Evolutionary conservation across 2,888 invertebrate species (phyloP), one percentile per base, ranked within the genome.

Genomic region (Argyra leucocephala): DNA sequence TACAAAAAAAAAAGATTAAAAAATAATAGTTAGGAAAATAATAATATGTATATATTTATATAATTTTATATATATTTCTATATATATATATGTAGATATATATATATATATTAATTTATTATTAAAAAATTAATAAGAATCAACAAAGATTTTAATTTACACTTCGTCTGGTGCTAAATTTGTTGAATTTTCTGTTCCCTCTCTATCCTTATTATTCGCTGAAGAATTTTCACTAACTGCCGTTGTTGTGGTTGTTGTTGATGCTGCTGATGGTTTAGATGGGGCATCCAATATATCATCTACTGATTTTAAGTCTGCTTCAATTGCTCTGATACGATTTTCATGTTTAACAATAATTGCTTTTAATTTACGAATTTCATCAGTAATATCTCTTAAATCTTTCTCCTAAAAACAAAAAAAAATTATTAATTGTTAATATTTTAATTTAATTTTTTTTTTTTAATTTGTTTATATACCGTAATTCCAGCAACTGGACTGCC

Each of bases 301-400:
- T 61, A 75, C 73, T 21, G 74, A 74, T 64, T 75, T 75, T 57
- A 72, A 71, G 64, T 78, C 74, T 3, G 80, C 80, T 70, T 80
- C 80, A 68, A 80, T 71, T 64, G 79, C 79, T 24, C 80, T 77
- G 65, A 80, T 79, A 66, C 80, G 78, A 71, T 92, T 93, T 81
- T 95, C 95, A 76, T 95, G 95, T 75, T 94, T 94, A 26, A 95
- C 91, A 71, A 95, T 92, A 79, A 95, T 91, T n/a, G 93, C 90
- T 76, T 95, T 95, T 70, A 95, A 81, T 78, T 93, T 93, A 66
- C 93, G 86, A 72, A 95, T 93, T 80, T 94, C 94, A 75, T 94
- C 93, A 58, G 88, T 86, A 72, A 93, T 85, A 76, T 93, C 93
- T 72, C 91, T 91, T 22, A 93, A 81, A 70, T 89, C 86, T 70